These are phyloP conservation scores for Rotaria sp. DNA, from an alignment of 2,888 invertebrate genomes.

Conservation along the genomic window DNA sequence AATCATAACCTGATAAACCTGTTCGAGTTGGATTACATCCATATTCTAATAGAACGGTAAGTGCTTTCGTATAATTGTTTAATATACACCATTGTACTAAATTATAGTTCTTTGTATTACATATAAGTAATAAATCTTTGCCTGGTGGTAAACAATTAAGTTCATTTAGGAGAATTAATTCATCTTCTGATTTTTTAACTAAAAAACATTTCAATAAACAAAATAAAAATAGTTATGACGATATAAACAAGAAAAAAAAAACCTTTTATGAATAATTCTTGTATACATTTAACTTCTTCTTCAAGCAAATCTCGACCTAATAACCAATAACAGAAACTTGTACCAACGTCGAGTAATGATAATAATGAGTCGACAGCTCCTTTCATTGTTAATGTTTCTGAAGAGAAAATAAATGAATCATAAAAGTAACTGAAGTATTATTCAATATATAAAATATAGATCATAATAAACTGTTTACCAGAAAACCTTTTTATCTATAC, in stretches of 20 bases:
- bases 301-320: constrained; percentile 15
- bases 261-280: neutral
- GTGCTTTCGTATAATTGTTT: neutral
- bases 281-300: neutral
- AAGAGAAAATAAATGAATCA: neutral
- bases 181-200: neutral
- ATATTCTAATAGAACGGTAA: neutral
- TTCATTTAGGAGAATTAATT: neutral
- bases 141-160: neutral
- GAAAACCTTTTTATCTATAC: neutral
- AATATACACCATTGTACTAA: constrained; percentile 27
- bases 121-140: constrained; percentile 25
- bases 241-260: neutral
- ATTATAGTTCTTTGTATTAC: neutral
- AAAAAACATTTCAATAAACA: neutral
- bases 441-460: neutral
- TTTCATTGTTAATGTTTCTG: constrained; percentile 1
- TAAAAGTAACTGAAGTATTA: neutral
- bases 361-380: neutral
- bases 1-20: neutral
- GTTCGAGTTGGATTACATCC: constrained; percentile 18
- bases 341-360: neutral
- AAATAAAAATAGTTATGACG: neutral
- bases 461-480: neutral
- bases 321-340: constrained; percentile 25